Base-by-base conservation (phyloP, 2,888 invertebrate genomes). In the Sesia apiformis region DNA sequence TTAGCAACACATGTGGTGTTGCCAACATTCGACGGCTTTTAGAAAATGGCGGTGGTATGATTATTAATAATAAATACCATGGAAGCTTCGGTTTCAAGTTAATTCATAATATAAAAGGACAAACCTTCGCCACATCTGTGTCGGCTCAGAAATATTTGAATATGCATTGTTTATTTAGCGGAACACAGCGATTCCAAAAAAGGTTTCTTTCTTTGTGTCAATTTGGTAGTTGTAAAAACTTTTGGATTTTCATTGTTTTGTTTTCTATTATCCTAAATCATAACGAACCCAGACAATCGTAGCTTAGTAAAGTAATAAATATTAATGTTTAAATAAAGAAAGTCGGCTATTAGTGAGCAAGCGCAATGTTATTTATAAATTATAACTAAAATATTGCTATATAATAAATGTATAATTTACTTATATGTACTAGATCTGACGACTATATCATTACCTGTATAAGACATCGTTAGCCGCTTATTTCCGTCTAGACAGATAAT, bases 391-490 rank as follows among this genome's bases (percentile, higher is more conserved):
- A 23, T 23, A 23, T 23, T 23, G 23, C 23, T 23, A 23, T 23
- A 23, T 23, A 23, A 23, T 23, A 23, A 23, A 23, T 2, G 23
- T 23, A 23, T 23, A 23, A 23, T 23, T 23, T 23, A 23, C 23
- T 23, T 23, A 23, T 46, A 46, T 46, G 7, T 46, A 46, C 46
- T 46, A n/a, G 46, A 23, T 76, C n/a, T 84, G 83, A 84, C 72
- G 83, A 80, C 82, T 84, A 83, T 83, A 86, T 87, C 81, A 81
- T 78, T 72, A 72, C 74, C 85, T 85, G 83, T 81, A 83, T 82
- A 80, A 76, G 78, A 83, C 78, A 78, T 88, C 88, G 82, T 88
- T 87, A 87, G 85, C 64, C 63, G 76, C 74, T 74, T 88, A 88
- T 88, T 88, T 85, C 77, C 72, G 86, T 82, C 78, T 69, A 67